A percentile compares a stretch with the other conserved stretches of the same genome.
phyloP scores from a whole-genome alignment of 2,797 vertebrate species.

The Trachurus trachurus region DNA sequence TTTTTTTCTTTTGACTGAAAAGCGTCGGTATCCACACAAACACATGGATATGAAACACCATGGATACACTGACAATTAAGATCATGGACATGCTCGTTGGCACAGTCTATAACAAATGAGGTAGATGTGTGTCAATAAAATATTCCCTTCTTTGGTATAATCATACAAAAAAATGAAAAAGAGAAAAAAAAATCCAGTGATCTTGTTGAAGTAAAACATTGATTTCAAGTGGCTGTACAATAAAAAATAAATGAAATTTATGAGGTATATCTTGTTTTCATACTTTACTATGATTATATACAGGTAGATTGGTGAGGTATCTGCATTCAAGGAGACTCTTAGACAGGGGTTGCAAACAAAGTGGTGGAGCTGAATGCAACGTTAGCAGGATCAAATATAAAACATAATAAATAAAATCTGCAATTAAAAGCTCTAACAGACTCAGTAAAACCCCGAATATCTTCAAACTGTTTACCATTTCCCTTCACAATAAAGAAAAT shows the following conservation, averaged over 20 bases:
- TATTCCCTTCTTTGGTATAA: constrained; percentile 88
- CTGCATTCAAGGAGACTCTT: constrained; percentile 67
- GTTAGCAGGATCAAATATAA: constrained; percentile 58
- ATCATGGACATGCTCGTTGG: constrained; percentile 78
- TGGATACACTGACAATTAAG: constrained; percentile 68
- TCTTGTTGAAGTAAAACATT: constrained; percentile 75
- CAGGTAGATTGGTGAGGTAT: constrained; percentile 72
- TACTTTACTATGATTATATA: constrained; percentile 80
- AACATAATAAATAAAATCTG: constrained; percentile 80
- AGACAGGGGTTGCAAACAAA: constrained; percentile 54
- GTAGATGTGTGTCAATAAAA: constrained; percentile 87
- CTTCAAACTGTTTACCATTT: constrained; percentile 55
- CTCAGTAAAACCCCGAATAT: constrained; percentile 59
- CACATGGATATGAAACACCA: constrained; percentile 61
- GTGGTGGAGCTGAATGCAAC: constrained; percentile 56
- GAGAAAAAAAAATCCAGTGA: constrained; percentile 78
- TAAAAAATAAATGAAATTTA: constrained; percentile 78
- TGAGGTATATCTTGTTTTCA: constrained; percentile 86
- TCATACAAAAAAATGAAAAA: constrained; percentile 79
- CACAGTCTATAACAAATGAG: constrained; percentile 87
- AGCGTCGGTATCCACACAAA: constrained; percentile 63
- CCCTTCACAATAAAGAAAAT: constrained; percentile 64
- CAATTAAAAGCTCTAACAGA: constrained; percentile 71
- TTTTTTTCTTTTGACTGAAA: constrained; percentile 39
- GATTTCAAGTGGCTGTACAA: constrained; percentile 81